Evolutionary conservation across 2,797 vertebrate species (phyloP).

Genomic region (Phrynocephalus forsythii): DNA sequence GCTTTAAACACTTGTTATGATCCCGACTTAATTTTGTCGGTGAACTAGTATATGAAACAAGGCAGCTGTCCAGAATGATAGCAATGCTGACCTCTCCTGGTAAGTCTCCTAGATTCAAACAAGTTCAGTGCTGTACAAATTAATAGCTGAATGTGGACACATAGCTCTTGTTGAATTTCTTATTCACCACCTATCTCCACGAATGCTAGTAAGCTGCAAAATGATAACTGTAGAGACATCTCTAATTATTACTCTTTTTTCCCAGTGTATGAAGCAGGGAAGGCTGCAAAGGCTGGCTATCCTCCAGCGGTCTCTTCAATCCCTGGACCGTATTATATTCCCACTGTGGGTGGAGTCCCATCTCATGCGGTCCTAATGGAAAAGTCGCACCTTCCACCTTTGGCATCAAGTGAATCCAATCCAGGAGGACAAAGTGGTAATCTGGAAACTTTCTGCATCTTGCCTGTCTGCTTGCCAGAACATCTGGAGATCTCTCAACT

Average conservation of each 20-base stretch:
- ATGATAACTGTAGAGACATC: background rate
- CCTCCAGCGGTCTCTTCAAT: constrained; percentile 83
- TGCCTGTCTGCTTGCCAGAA: constrained; percentile 7
- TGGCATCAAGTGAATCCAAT: constrained; percentile 77
- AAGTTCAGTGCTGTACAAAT: background rate
- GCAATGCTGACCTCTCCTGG: background rate
- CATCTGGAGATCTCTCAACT: background rate
- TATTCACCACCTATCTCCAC: background rate
- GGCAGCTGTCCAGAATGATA: background rate
- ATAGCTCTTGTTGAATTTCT: background rate
- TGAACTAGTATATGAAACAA: background rate
- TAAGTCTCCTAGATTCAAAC: constrained; percentile 10
- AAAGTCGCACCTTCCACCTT: constrained; percentile 83
- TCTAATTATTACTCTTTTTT: constrained; percentile 57
- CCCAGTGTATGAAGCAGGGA: constrained; percentile 95
- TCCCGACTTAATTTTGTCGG: background rate
- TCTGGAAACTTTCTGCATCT: constrained; percentile 29
- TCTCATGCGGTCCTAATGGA: constrained; percentile 86
- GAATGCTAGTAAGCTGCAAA: background rate
- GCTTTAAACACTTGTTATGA: background rate
- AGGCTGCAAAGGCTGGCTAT: constrained; percentile 87
- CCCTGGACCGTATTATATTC: constrained; percentile 93
- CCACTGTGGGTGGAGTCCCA: constrained; percentile 84
- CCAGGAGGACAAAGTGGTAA: constrained; percentile 83
- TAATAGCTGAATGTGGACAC: background rate